Conservation (phyloP, 2,797 vertebrate genomes). For the Dermochelys coriacea region DNA sequence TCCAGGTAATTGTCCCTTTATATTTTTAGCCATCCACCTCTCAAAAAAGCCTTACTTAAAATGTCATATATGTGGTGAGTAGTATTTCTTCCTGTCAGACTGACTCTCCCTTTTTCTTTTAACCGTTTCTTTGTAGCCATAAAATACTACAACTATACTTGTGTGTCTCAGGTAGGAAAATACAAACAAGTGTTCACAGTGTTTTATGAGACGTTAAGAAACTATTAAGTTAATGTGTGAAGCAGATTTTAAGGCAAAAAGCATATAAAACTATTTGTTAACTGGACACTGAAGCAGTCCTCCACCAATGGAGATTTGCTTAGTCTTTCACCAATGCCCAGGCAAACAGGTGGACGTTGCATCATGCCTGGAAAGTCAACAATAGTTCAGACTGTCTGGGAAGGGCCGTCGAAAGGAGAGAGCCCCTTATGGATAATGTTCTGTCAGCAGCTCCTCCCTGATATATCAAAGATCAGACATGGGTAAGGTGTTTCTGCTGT, state of each 20-base stretch:
- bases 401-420: background rate
- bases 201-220: background rate
- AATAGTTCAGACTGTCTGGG: background rate
- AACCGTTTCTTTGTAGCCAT: background rate
- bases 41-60: background rate
- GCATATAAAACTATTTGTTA: background rate
- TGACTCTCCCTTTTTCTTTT: background rate
- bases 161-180: background rate
- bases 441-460: background rate
- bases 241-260: background rate
- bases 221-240: background rate
- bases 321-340: background rate
- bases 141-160: background rate
- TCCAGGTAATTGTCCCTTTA: slow-evolving; percentile 87
- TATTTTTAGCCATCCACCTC: background rate
- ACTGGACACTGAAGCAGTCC: background rate
- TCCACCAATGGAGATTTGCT: background rate
- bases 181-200: background rate
- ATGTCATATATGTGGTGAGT: background rate
- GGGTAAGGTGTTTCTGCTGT: background rate
- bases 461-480: background rate
- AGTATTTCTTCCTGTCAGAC: background rate
- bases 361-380: background rate
- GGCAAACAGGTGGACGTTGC: background rate
- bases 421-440: background rate